Percentiles rank a stretch among this genome's conserved stretches.
Conservation (phyloP, 2,888 invertebrate species). For the Uropetala carovei region DNA sequence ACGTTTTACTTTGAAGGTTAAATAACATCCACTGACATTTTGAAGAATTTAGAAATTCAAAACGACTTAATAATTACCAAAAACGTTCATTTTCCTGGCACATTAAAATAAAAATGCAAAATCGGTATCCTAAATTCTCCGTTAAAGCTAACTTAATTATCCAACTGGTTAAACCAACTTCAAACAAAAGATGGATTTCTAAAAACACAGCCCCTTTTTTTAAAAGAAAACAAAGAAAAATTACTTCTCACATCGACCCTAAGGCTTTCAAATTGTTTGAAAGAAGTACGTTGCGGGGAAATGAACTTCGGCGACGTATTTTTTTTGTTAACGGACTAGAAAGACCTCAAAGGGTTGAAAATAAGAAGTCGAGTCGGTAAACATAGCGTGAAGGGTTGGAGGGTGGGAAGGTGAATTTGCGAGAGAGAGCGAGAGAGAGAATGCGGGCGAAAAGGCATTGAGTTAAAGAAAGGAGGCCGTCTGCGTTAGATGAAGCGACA, state of each 20-base stretch:
- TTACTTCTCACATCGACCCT: neutral
- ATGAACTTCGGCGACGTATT: neutral
- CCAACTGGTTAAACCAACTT: neutral
- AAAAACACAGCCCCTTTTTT: neutral
- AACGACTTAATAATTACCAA: no score
- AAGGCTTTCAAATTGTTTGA: neutral
- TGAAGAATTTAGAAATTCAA: no score
- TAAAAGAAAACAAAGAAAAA: neutral
- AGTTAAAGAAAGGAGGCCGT: neutral
- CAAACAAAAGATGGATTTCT: neutral
- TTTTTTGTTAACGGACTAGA: neutral
- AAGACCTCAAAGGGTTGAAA: constrained; percentile 1
- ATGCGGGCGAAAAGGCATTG: neutral
- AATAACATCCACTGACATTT: no score
- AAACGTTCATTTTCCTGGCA: no score
- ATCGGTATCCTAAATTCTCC: no score
- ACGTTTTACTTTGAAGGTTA: no score
- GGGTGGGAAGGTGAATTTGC: neutral
- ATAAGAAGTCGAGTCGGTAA: neutral
- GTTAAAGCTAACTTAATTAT: no score
- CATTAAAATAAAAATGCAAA: no score
- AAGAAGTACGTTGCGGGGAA: neutral
- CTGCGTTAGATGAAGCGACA: constrained; percentile 12
- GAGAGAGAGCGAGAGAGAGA: neutral
- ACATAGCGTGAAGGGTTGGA: neutral